phyloP scores from a whole-genome alignment of 2,113 vertebrate genomes.

The Globicephala melas region DNA sequence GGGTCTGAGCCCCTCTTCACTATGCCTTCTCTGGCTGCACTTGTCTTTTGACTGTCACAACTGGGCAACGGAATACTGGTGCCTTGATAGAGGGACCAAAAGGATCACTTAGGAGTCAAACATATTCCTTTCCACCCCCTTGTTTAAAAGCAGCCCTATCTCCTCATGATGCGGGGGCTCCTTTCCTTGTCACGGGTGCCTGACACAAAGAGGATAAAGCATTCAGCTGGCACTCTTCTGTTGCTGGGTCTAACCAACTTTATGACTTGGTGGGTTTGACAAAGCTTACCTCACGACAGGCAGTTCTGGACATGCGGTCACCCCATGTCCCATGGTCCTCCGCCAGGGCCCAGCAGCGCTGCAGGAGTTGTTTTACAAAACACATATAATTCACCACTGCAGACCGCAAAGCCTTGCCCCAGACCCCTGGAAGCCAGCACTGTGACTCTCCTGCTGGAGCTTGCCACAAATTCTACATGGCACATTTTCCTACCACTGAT shows the following conservation, averaged over 20 bases:
- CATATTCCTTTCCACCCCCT: not conserved
- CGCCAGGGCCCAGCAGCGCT: not conserved
- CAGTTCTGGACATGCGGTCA: not conserved
- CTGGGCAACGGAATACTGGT: too few relatives aligned
- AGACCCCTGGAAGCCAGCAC: not conserved
- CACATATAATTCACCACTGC: too few relatives aligned
- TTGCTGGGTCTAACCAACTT: not conserved
- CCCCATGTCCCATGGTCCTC: not conserved
- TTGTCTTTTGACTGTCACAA: too few relatives aligned
- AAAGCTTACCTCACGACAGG: not conserved
- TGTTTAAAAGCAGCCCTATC: not conserved
- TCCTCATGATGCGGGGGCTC: not conserved
- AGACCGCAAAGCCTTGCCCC: not conserved
- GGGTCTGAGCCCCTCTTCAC: not conserved
- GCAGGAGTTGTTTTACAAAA: not conserved
- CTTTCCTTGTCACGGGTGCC: not conserved
- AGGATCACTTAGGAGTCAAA: not conserved
- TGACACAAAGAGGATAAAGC: not conserved
- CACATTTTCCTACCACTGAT: not conserved
- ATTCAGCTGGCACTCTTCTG: not conserved
- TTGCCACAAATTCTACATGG: not conserved
- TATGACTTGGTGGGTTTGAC: not conserved
- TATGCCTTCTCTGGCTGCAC: too few relatives aligned
- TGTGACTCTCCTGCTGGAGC: not conserved
- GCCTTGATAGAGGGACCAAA: not conserved